These are phyloP conservation scores for Drosophila buzzatii DNA, from an alignment of 2,888 invertebrate genomes.

Conservation along the genomic window DNA sequence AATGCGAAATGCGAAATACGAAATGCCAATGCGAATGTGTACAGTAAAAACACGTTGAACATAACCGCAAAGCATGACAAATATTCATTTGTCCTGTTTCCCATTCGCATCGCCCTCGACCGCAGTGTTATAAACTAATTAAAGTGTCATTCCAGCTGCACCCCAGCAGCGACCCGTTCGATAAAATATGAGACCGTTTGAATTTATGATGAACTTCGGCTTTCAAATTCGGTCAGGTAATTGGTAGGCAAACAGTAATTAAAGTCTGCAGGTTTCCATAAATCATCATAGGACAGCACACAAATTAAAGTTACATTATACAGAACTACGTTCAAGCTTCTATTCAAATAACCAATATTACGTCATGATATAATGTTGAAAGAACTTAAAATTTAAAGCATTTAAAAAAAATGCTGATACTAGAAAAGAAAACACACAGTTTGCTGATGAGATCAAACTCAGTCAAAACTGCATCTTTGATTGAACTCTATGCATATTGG, in stretches of 20 bases:
- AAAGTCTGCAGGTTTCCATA: neutral
- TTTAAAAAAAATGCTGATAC: neutral
- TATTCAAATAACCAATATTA: neutral
- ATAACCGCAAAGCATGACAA: conserved; percentile 46
- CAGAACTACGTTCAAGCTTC: neutral
- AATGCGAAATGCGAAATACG: neutral
- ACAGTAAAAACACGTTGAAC: conserved; percentile 36
- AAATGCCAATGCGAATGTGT: conserved; percentile 18
- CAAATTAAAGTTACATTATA: neutral
- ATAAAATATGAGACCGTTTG: conserved; percentile 42
- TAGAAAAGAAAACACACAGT: neutral
- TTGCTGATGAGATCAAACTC: neutral
- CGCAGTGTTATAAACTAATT: conserved; percentile 68
- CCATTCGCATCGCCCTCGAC: conserved; percentile 21
- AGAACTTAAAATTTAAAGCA: neutral
- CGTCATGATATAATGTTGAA: neutral
- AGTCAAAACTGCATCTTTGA: neutral
- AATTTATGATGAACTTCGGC: conserved; percentile 33
- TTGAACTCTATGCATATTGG: neutral
- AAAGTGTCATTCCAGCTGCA: conserved; percentile 39
- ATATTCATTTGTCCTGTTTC: conserved; percentile 32
- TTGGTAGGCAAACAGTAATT: conserved; percentile 2
- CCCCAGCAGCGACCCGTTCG: conserved; percentile 20
- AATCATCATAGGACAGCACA: neutral
- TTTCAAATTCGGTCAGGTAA: conserved; percentile 4